Base-by-base conservation (phyloP, 2,797 vertebrate species). In the Tiaroga cobitis region DNA sequence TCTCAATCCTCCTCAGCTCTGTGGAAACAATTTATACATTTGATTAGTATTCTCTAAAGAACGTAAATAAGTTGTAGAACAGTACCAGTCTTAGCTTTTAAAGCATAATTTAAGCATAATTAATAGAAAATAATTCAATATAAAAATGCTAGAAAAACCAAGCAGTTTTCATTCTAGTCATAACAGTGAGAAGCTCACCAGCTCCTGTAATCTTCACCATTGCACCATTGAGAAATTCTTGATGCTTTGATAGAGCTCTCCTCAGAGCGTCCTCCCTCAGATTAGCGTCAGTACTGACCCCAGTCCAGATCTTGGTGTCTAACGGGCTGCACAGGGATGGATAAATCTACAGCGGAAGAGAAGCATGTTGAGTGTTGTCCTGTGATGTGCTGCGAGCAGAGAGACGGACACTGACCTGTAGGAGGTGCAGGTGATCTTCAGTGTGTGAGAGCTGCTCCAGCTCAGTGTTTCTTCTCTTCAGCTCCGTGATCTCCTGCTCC, bases 211-310 rank as follows among this genome's bases (percentile, higher is more conserved):
- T 19, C 6, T 67, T 76, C 32, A 32, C 18, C 16, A 83, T 39
- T 10, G 1, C 43, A 76, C 24, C 0, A 39, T 21, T 41, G 43
- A 83, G 73, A 54, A 19, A 41, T 21, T 68, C 61, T 54, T 83
- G 82, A 76, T 83, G 82, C 46, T 76, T 83, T 76, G 32, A 67
- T 13, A 83, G 61, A 26, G 46, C 73, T 67, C 4, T 83, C 39
- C 82, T 67, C 43, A 83, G 2, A 68, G 32, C 11, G 11, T 83
- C 61, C 43, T 54, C 61, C 19, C 18, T 56, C 24, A 67, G 9
- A 68, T 21, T 2, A 67, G 61, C 32, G 32, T 51, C n/a, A 83
- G 46, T 83, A 68, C 18, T 41, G 73, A 83, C 32, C 32, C n/a
- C 82, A 51, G 59, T 5, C 72, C 72, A 83, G 61, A 76, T 76